These are phyloP conservation scores for Eurois occulta DNA, from an alignment of 2,888 invertebrate species.

Conservation along the genomic window DNA sequence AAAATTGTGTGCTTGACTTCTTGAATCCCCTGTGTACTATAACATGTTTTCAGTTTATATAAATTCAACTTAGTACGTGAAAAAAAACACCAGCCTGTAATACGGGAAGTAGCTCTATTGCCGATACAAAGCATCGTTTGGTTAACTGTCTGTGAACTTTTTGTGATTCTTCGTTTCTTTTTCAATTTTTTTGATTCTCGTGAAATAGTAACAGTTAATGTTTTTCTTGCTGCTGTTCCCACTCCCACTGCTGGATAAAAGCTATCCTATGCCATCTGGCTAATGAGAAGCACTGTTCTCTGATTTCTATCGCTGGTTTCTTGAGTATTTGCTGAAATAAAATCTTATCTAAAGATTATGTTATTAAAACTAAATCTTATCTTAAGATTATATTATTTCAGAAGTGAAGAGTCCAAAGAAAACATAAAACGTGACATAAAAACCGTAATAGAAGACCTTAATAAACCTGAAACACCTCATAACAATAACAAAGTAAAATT, in stretches of 20 bases:
- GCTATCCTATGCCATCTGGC: neutral
- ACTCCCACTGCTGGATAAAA: neutral
- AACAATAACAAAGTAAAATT: conserved; percentile 44
- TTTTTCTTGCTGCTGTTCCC: neutral
- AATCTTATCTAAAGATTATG: too few relatives aligned
- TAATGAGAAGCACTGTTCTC: neutral
- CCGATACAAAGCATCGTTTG: neutral
- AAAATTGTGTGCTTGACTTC: neutral
- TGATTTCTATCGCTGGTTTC: neutral
- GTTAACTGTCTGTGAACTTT: neutral
- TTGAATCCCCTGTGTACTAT: neutral
- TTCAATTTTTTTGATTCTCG: neutral
- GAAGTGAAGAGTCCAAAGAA: neutral
- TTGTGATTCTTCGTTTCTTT: neutral
- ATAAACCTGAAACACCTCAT: conserved; percentile 37
- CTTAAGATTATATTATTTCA: conserved; percentile 2
- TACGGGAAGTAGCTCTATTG: neutral
- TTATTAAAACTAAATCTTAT: too few relatives aligned
- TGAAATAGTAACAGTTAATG: neutral
- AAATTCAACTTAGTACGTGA: too few relatives aligned
- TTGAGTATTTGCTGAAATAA: neutral
- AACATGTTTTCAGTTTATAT: neutral
- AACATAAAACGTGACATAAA: conserved; percentile 25
- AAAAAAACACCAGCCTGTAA: too few relatives aligned
- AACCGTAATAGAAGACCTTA: conserved; percentile 8